Percentiles rank a stretch among this genome's conserved stretches.
Evolutionary conservation across 1,140 invertebrate genomes (phyloP).

Genomic region (Trichomalopsis sarcophagae): DNA sequence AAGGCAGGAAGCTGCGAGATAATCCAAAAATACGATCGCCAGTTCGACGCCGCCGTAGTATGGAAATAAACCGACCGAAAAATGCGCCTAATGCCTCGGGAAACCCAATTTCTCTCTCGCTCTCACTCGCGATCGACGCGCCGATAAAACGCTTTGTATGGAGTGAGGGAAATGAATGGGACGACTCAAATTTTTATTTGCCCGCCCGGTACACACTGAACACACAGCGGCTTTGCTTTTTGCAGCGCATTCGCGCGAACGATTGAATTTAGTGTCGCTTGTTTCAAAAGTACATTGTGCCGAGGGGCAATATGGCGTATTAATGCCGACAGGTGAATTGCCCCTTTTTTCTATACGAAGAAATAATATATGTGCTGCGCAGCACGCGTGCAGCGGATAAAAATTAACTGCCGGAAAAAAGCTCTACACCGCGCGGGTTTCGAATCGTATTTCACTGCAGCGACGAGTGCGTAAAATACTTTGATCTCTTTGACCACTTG

Average conservation of each 20-base stretch:
- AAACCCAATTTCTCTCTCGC: not conserved
- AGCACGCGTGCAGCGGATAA: not conserved
- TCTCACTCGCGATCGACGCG: not conserved
- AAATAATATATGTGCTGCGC: not conserved
- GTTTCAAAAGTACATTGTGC: not conserved
- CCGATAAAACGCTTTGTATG: slow-evolving; percentile 19
- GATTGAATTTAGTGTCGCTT: not conserved
- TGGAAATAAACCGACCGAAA: slow-evolving; percentile 25
- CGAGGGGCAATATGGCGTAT: not conserved
- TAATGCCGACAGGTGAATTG: not conserved
- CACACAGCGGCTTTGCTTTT: not conserved
- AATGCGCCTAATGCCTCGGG: not conserved
- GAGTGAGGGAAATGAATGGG: not conserved
- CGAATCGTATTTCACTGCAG: not conserved
- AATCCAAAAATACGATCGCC: slow-evolving; percentile 36
- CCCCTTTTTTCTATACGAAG: not conserved
- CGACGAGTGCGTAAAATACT: not conserved
- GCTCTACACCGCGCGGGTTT: not conserved
- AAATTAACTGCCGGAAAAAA: not conserved
- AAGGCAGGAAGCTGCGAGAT: not conserved
- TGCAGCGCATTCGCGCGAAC: not conserved
- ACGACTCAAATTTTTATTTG: not conserved
- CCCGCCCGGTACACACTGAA: no score
- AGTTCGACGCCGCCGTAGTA: not conserved
- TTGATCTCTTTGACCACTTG: not conserved